phyloP scores from a whole-genome alignment of 2,888 invertebrate genomes.

The Xylophagus ater region DNA sequence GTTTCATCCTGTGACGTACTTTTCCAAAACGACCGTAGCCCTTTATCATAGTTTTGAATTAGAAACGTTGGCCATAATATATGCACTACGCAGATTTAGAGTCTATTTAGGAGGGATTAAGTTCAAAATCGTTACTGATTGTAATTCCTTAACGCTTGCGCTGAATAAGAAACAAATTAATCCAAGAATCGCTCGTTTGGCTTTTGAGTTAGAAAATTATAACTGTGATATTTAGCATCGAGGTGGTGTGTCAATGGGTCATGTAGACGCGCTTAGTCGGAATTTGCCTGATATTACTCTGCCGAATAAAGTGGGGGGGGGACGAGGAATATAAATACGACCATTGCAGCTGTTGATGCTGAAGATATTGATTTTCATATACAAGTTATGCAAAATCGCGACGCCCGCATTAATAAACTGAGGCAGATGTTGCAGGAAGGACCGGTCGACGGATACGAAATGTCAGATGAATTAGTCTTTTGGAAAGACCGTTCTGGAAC shows the following conservation, averaged over 20 bases:
- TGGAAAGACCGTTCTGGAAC: constrained; percentile 8
- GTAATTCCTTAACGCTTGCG: constrained; percentile 24
- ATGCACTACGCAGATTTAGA: constrained; percentile 23
- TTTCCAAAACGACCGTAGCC: constrained; percentile 23
- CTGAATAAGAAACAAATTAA: constrained; percentile 23
- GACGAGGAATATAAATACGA: background rate
- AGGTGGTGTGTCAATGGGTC: constrained; percentile 27
- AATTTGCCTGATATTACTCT: constrained; percentile 18
- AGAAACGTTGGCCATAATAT: constrained; percentile 25
- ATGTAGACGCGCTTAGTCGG: constrained; percentile 28
- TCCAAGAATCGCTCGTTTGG: constrained; percentile 28
- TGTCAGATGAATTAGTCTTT: constrained; percentile 17
- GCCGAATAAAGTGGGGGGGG: too few relatives aligned
- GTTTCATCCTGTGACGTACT: constrained; percentile 23
- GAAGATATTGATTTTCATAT: constrained; percentile 15
- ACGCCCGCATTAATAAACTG: constrained; percentile 19
- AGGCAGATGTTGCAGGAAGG: constrained; percentile 16
- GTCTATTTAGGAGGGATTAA: constrained; percentile 22
- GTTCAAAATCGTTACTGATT: constrained; percentile 24
- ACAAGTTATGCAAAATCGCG: constrained; percentile 17
- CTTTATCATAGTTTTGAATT: constrained; percentile 27
- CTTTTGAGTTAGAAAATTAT: constrained; percentile 26
- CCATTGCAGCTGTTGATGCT: constrained; percentile 10
- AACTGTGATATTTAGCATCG: constrained; percentile 26
- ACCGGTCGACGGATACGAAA: constrained; percentile 13